These are phyloP conservation scores for Drosophila macrospina DNA, from an alignment of 2,888 invertebrate genomes.

Conservation along the genomic window DNA sequence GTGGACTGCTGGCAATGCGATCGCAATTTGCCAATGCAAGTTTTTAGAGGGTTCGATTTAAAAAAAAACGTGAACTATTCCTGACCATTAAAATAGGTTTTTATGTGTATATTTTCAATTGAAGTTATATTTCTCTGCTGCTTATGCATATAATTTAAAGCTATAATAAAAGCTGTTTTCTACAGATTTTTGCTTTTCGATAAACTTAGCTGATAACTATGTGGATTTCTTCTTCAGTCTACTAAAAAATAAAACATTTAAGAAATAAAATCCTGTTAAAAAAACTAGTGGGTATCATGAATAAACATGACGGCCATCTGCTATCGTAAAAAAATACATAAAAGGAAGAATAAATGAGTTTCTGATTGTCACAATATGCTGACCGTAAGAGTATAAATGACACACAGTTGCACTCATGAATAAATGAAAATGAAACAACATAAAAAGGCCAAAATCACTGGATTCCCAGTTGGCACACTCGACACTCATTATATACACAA, in stretches of 20 bases:
- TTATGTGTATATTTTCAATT: too few relatives aligned
- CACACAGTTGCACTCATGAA: constrained; percentile 41
- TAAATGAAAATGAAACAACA: constrained; percentile 26
- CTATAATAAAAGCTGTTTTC: too few relatives aligned
- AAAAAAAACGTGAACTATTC: background rate
- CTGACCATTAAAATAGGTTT: background rate
- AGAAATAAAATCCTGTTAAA: background rate
- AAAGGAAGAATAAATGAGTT: constrained; percentile 13
- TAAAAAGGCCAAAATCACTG: constrained; percentile 21
- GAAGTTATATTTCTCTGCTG: too few relatives aligned
- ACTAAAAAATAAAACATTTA: constrained; percentile 5
- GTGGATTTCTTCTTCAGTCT: background rate
- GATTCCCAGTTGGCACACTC: constrained; percentile 37
- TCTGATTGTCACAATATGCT: constrained; percentile 44
- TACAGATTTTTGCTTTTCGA: too few relatives aligned
- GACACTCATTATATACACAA: constrained; percentile 26
- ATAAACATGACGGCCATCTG: constrained; percentile 25
- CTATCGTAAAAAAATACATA: constrained; percentile 16
- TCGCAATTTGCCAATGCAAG: constrained; percentile 42
- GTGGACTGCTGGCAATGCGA: constrained; percentile 35
- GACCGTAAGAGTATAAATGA: constrained; percentile 18
- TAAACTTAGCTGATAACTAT: too few relatives aligned
- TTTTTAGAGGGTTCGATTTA: background rate
- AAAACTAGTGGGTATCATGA: constrained; percentile 4
- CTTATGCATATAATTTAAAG: too few relatives aligned